Evolutionary conservation across 2,797 vertebrate genomes (phyloP), one percentile per base, ranked within the genome.

Genomic region (Aldrovandia affinis): DNA sequence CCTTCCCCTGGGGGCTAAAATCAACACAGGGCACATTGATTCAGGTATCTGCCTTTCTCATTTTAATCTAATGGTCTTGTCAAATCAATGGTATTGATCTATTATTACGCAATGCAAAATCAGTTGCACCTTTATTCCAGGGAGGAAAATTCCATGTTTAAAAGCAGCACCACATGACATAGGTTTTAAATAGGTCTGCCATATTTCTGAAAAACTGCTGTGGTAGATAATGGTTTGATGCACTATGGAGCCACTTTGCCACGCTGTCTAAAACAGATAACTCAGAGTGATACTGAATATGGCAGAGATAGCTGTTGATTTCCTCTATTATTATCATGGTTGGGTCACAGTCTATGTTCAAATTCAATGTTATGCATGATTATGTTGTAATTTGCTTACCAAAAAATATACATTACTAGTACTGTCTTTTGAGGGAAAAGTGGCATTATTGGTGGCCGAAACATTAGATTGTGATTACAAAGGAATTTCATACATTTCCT

Each of bases 1-100:
- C 83, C 54, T 78, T 78, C 65, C 30, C 12, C 59, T 79, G 68
- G 63, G 75, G 79, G 30, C 22, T 47, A 47, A 77, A 77, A 77
- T 73, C 39, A 77, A 47, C 73, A 44, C 39, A 77, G 8, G 33
- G 10, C 73, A 77, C 42, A 47, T 15, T 15, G 22, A 47, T 42
- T 25, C 25, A 47, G 39, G 22, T 77, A 47, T 42, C 6, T 44
- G 15, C 25, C 33, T 73, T 73, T 73, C 36, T 22, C 39, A 77
- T 47, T 77, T 25, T 7, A 77, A 39, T 73, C 39, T 2, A 57
- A 57, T 57, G 12, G n/a, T n/a, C n/a, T n/a, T 14, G 15, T 57
- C 55, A 57, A 2, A 7, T 20, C 55, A 57, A 14, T 20, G 25
- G 22, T 77, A 47, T 47, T 47, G 25, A 15, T 50, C 47, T 50